Conservation (phyloP, 1,140 invertebrate genomes). For the Colletes latitarsis region DNA sequence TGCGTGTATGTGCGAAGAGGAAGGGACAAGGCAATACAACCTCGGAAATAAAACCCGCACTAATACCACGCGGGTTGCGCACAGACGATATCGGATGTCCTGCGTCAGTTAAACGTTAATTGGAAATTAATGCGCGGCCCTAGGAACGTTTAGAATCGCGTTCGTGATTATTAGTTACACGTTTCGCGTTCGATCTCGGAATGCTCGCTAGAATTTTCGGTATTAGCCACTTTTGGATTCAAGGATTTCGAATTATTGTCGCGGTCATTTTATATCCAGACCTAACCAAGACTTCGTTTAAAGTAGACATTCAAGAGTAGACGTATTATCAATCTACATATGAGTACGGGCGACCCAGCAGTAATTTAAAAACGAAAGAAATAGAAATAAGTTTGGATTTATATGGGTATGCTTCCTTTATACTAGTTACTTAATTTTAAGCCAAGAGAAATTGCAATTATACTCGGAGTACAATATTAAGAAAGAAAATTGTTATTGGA, state of each 20-base stretch:
- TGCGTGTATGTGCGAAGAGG: neutral
- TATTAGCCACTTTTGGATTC: neutral
- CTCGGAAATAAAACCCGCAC: neutral
- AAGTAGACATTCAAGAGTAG: too few species aligned
- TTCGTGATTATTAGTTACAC: conserved; percentile 25
- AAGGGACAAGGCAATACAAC: neutral
- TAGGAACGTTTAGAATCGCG: conserved; percentile 63
- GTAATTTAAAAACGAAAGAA: too few species aligned
- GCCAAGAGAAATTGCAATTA: too few species aligned
- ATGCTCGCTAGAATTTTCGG: conserved; percentile 10
- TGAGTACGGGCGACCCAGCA: too few species aligned
- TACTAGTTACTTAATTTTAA: too few species aligned
- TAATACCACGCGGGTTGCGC: neutral
- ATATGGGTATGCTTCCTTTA: too few species aligned
- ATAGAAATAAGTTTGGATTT: too few species aligned
- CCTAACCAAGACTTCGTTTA: too few species aligned
- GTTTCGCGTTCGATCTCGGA: conserved; percentile 31
- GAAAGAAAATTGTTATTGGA: too few species aligned
- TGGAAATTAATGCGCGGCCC: conserved; percentile 72
- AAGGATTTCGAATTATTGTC: neutral
- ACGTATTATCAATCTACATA: too few species aligned
- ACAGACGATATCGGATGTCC: neutral
- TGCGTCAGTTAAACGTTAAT: conserved; percentile 70
- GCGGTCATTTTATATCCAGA: too few species aligned
- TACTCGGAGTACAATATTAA: too few species aligned